Percentiles rank a stretch among this genome's conserved stretches.
phyloP scores from a whole-genome alignment of 2,797 vertebrate species.

The Tadarida brasiliensis region DNA sequence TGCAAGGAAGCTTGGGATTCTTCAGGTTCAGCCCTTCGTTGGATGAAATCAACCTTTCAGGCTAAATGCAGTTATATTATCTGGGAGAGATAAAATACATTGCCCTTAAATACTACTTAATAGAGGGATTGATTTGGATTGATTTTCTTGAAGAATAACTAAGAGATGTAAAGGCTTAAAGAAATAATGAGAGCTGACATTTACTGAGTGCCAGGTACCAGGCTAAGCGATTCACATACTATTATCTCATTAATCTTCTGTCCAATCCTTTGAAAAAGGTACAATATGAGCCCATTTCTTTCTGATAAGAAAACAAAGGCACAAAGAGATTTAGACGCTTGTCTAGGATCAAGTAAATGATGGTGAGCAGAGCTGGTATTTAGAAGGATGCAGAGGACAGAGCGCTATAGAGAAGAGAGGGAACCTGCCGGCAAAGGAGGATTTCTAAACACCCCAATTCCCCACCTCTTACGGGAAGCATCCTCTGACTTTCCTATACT shows the following conservation, averaged over 20 bases:
- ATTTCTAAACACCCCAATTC: background rate
- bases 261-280: slow-evolving; percentile 1
- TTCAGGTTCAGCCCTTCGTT: background rate
- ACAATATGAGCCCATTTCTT: slow-evolving; percentile 27
- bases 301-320: slow-evolving; percentile 37
- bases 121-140: slow-evolving; percentile 54
- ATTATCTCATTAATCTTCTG: slow-evolving; percentile 40
- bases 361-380: background rate
- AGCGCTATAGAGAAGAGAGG: background rate
- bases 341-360: background rate
- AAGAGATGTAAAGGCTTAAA: slow-evolving; percentile 50
- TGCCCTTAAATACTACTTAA: slow-evolving; percentile 31
- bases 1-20: background rate
- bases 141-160: slow-evolving; percentile 62
- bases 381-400: background rate
- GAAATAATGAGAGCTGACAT: slow-evolving; percentile 56
- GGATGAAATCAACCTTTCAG: background rate
- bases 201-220: background rate
- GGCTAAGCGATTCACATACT: background rate
- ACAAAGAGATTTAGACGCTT: slow-evolving; percentile 32
- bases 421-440: background rate
- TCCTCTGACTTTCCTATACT: background rate
- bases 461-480: background rate
- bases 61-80: background rate
- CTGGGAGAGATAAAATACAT: slow-evolving; percentile 20